Evolutionary conservation across 2,113 vertebrate genomes (phyloP), one percentile per base, ranked within the genome.

Genomic region (Anolis sagrei): DNA sequence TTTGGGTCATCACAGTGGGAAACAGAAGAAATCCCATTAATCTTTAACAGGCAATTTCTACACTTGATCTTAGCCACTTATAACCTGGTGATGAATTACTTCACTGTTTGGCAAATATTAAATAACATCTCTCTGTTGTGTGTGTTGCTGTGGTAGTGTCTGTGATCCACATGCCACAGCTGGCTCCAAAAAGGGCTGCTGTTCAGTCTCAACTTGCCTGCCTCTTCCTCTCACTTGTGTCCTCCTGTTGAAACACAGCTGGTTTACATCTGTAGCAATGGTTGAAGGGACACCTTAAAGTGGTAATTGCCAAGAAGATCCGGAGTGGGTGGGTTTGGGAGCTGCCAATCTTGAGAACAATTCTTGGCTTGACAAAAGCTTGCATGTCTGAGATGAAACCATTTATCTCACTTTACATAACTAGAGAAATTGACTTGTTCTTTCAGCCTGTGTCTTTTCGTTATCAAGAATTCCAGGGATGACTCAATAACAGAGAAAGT

Each of bases 81-180:
- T 89, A 87, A 78, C 89, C 49, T 91, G 85, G 92, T 95, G 94
- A 95, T 96, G 92, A 96, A 96, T 96, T 94, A 92, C 95, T 92
- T 89, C 91, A 91, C 89, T 91, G 92, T 95, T 95, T 96, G 94
- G 90, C 94, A 96, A 95, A 95, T 92, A 89, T 90, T 83, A 92
- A 94, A 85, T 88, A 70, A 90, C 90, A 86, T 92, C 66, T 79
- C 90, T 88, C 90, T 92, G 88, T 91, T 92, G 92, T 3, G 76
- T 44, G 34, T 21, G 27, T 72, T 78, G 49, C 93, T 88, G 88
- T 92, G 94, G 93, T 94, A 95, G 94, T 90, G 72, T 76, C 82
- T 64, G 80, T 86, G 93, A 84, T 91, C 87, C 81, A 86, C 92
- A 95, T 93, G 90, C 93, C 90, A 92, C 96, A 95, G 96, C 96